Conservation (phyloP, 1,140 invertebrate genomes). For the Ganaspis sp. region DNA sequence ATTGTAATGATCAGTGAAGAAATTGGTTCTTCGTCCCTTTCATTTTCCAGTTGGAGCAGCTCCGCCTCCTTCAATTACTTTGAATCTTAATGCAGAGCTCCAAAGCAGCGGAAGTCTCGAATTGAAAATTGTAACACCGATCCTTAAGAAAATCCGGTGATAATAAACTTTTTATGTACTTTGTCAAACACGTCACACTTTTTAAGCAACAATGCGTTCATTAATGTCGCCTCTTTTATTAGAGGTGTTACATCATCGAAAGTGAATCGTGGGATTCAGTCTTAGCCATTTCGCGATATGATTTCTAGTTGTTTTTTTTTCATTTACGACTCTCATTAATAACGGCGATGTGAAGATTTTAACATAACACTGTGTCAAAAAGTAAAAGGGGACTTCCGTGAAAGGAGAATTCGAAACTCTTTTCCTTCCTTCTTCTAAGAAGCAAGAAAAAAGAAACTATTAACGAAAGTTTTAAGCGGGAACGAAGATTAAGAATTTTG, state of each 20-base stretch:
- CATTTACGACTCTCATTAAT: background rate
- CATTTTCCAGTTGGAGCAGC: conserved; percentile 4
- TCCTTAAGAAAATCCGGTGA: background rate
- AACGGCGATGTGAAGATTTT: background rate
- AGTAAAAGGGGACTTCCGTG: background rate
- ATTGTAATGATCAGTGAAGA: conserved; percentile 16
- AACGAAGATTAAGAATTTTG: background rate
- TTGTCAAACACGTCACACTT: background rate
- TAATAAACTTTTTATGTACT: background rate
- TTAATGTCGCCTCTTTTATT: background rate
- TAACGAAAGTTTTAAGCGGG: too few relatives aligned
- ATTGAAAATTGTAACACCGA: background rate
- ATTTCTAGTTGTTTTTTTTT: conserved; percentile 13
- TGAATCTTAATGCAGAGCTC: background rate
- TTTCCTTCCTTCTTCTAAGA: background rate
- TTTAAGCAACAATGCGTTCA: conserved; percentile 7
- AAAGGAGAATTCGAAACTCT: background rate
- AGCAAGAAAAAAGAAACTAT: background rate
- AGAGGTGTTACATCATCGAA: background rate
- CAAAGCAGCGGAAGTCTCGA: conserved; percentile 4
- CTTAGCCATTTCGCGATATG: background rate
- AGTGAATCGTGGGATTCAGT: conserved; percentile 3
- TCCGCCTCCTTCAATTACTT: conserved; percentile 7
- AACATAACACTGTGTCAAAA: background rate
- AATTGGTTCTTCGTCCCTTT: conserved; percentile 14